Conservation (phyloP, 2,888 invertebrate genomes). For the Amphimallon solstitiale region DNA sequence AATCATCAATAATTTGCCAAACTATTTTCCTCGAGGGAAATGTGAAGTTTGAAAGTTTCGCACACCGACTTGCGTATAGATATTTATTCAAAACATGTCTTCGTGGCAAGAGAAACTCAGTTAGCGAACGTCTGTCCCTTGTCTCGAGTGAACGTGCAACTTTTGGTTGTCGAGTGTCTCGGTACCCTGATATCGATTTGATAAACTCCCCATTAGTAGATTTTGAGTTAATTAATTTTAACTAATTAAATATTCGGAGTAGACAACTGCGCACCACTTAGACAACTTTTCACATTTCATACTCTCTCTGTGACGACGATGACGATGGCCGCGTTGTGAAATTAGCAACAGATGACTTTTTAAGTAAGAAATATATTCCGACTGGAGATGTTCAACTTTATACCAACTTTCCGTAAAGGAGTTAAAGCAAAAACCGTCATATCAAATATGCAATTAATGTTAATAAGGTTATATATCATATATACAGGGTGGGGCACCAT, state of each 20-base stretch:
- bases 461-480: too few species aligned
- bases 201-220: conserved; percentile 20
- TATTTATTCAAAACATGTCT: conserved; percentile 11
- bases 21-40: not conserved
- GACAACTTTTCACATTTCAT: conserved; percentile 13
- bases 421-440: too few species aligned
- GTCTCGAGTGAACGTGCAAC: not conserved
- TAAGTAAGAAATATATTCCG: too few species aligned
- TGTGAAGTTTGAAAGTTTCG: conserved; percentile 1
- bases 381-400: too few species aligned
- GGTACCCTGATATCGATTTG: not conserved
- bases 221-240: conserved; percentile 16
- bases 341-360: conserved; percentile 1
- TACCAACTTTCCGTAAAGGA: too few species aligned
- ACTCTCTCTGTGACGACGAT: too few species aligned
- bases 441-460: too few species aligned
- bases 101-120: not conserved
- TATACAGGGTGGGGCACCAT: too few species aligned
- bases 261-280: not conserved
- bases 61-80: not conserved
- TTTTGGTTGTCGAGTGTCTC: not conserved
- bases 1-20: not conserved
- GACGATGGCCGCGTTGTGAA: not conserved
- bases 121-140: too few species aligned
- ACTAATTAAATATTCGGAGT: conserved; percentile 18